These are phyloP conservation scores for Dreissena rostriformis DNA, from an alignment of 1,140 invertebrate species.

Conservation along the genomic window DNA sequence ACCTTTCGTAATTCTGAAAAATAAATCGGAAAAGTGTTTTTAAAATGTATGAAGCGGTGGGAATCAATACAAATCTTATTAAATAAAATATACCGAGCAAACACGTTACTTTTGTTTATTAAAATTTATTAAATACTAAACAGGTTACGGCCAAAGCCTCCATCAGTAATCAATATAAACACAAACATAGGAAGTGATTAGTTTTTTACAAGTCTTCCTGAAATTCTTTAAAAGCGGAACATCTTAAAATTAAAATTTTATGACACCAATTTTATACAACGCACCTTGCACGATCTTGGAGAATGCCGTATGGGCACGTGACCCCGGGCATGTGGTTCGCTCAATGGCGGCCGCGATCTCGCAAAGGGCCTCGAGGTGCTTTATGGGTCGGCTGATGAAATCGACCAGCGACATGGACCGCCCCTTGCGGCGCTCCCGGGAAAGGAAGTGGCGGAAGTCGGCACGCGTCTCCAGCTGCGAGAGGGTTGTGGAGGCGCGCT, in stretches of 20 bases:
- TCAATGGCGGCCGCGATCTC: constrained; percentile 13
- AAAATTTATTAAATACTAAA: too few relatives aligned
- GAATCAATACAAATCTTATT: too few relatives aligned
- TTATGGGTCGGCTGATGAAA: constrained; percentile 31
- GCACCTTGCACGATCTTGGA: constrained; percentile 19
- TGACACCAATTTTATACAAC: background rate
- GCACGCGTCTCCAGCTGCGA: constrained; percentile 33
- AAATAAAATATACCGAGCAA: too few relatives aligned
- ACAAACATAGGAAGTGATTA: too few relatives aligned
- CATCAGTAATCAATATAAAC: too few relatives aligned
- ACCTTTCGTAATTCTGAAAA: constrained; percentile 8
- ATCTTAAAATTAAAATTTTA: too few relatives aligned
- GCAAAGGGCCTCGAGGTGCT: constrained; percentile 22
- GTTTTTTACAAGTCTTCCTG: too few relatives aligned
- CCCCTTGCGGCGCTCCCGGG: constrained; percentile 4
- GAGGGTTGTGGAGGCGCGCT: background rate
- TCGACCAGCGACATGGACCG: constrained; percentile 16
- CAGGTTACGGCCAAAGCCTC: too few relatives aligned
- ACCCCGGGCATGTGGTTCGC: constrained; percentile 8
- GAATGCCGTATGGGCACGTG: constrained; percentile 6
- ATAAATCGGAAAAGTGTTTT: background rate
- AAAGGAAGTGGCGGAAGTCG: constrained; percentile 30
- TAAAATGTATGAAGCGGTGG: background rate
- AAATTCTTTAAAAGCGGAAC: too few relatives aligned
- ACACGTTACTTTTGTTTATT: too few relatives aligned